phyloP scores from a whole-genome alignment of 30 jellyfish, hydroid and myxozoan species.

The Cassiopea andromeda region DNA sequence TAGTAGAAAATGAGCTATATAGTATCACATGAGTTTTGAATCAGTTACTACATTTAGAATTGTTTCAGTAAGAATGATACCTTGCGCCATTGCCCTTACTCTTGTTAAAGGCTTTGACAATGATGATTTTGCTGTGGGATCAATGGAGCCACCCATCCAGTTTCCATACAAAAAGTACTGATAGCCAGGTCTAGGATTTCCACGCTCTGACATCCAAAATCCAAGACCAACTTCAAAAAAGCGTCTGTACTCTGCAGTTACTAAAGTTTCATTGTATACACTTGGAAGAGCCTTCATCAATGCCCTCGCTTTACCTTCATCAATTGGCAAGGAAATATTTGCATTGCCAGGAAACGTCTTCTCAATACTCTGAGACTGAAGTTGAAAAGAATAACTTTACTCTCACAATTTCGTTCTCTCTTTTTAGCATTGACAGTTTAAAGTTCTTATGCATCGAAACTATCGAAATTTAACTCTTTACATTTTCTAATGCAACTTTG shows the following conservation, averaged over 20 bases:
- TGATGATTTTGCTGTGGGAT: slow-evolving; percentile 61
- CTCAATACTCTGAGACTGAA: slow-evolving; percentile 36
- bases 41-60: too few species aligned
- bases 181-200: slow-evolving; percentile 79
- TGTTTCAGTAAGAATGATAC: neutral
- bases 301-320: slow-evolving; percentile 36
- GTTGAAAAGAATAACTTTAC: neutral
- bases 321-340: slow-evolving; percentile 72
- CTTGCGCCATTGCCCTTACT: slow-evolving; percentile 87
- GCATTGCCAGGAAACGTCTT: slow-evolving; percentile 43
- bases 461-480: too few species aligned
- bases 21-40: too few species aligned
- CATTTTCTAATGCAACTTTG: too few species aligned
- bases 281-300: slow-evolving; percentile 82
- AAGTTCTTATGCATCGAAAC: too few species aligned
- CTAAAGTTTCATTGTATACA: slow-evolving; percentile 72
- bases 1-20: too few species aligned
- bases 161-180: slow-evolving; percentile 74
- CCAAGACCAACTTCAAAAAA: slow-evolving; percentile 96
- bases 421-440: too few species aligned
- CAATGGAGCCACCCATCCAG: slow-evolving; percentile 94
- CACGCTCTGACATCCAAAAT: slow-evolving; percentile 92
- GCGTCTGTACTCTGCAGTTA: slow-evolving; percentile 66
- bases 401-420: too few species aligned
- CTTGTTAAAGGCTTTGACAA: slow-evolving; percentile 27